These are phyloP conservation scores for Bruchidius siliquastri DNA, from an alignment of 2,888 invertebrate genomes.

Conservation along the genomic window DNA sequence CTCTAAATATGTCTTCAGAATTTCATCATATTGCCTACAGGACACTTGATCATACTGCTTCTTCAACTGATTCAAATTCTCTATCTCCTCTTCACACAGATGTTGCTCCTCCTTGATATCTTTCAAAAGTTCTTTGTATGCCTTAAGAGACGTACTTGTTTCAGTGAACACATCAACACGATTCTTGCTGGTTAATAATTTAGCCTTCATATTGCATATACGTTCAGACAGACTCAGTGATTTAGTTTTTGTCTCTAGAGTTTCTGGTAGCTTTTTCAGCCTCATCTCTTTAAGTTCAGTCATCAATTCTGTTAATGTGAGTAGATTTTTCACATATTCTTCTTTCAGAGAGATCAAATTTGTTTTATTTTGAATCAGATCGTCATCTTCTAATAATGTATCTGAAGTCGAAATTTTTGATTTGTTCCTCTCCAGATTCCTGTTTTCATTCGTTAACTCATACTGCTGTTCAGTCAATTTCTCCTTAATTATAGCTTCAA, in stretches of 20 bases:
- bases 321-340: conserved; percentile 39
- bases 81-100: conserved; percentile 39
- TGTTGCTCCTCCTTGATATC: conserved; percentile 43
- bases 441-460: conserved; percentile 27
- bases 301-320: conserved; percentile 35
- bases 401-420: conserved; percentile 10
- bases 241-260: conserved; percentile 38
- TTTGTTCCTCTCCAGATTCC: conserved; percentile 24
- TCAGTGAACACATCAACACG: conserved; percentile 45
- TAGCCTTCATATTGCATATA: conserved; percentile 40
- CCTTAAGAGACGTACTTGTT: conserved; percentile 42
- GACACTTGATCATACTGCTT: conserved; percentile 44
- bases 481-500: conserved; percentile 17
- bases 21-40: conserved; percentile 46
- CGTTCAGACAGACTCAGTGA: conserved; percentile 40
- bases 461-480: conserved; percentile 35
- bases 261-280: conserved; percentile 33
- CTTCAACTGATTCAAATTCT: conserved; percentile 39
- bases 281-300: conserved; percentile 41
- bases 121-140: conserved; percentile 43
- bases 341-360: conserved; percentile 40
- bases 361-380: conserved; percentile 35
- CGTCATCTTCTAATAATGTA: conserved; percentile 16
- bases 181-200: conserved; percentile 31
- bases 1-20: conserved; percentile 44